Conservation (phyloP, 2,888 invertebrate genomes). For the Amaurobius ferox region DNA sequence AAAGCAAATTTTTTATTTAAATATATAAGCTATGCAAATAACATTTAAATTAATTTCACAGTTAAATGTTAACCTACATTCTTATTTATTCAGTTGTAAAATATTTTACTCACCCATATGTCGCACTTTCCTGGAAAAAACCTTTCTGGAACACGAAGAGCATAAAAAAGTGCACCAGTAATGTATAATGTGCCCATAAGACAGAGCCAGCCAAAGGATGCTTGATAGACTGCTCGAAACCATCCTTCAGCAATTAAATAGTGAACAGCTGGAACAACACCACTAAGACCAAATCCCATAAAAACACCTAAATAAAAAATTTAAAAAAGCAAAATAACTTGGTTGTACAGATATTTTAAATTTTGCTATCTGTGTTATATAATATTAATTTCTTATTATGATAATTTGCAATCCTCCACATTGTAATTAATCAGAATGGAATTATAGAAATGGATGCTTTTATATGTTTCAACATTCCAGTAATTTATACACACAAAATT, state of each 20-base stretch:
- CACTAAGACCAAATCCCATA: slow-evolving; percentile 96
- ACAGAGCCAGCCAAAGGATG: slow-evolving; percentile 94
- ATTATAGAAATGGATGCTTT: too few species aligned
- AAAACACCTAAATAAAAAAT: slow-evolving; percentile 84
- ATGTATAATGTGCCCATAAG: slow-evolving; percentile 97
- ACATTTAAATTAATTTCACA: too few species aligned
- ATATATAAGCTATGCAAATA: too few species aligned
- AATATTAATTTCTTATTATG: too few species aligned
- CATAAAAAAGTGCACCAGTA: slow-evolving; percentile 96
- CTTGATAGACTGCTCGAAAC: slow-evolving; percentile 93
- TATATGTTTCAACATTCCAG: too few species aligned
- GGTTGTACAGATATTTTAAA: neutral
- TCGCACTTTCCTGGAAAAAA: slow-evolving; percentile 98
- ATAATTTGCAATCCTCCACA: too few species aligned
- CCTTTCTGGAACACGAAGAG: slow-evolving; percentile 95
- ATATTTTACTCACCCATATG: slow-evolving; percentile 90
- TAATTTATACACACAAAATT: too few species aligned
- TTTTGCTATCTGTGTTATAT: too few species aligned
- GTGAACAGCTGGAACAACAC: slow-evolving; percentile 97
- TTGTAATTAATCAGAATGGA: too few species aligned
- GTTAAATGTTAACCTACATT: too few species aligned
- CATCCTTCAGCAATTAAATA: slow-evolving; percentile 96
- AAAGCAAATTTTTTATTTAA: too few species aligned
- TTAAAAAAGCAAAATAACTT: neutral
- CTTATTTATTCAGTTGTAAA: too few species aligned